These are phyloP conservation scores for Drosophila demipolita DNA, from an alignment of 2,888 invertebrate genomes.

Conservation along the genomic window DNA sequence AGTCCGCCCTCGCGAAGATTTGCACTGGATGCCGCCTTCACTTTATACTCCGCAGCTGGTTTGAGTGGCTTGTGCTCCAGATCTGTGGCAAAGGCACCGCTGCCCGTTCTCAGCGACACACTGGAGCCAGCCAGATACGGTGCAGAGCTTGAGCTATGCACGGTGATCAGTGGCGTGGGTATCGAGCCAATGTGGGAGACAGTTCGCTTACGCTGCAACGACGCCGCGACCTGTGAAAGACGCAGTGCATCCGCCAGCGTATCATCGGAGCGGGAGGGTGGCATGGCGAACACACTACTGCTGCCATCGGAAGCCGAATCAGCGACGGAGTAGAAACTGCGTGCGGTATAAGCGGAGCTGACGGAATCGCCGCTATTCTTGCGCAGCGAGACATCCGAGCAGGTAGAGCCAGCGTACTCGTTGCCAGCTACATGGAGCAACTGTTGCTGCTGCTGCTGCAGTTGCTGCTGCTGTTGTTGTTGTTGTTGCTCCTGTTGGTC, in stretches of 20 bases:
- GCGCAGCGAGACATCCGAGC: constrained; percentile 84
- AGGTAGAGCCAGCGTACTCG: constrained; percentile 46
- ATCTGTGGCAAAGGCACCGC: constrained; percentile 62
- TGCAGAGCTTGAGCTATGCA: constrained; percentile 86
- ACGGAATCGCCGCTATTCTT: constrained; percentile 87
- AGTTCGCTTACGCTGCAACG: constrained; percentile 87
- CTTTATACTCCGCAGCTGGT: constrained; percentile 50
- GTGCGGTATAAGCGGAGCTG: constrained; percentile 86
- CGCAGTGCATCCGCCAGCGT: constrained; percentile 87
- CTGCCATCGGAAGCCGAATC: constrained; percentile 67
- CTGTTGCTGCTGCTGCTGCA: constrained; percentile 52
- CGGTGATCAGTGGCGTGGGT: constrained; percentile 71
- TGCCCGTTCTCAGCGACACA: constrained; percentile 66
- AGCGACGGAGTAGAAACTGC: constrained; percentile 84
- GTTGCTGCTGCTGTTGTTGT: constrained; percentile 29
- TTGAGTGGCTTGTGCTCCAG: constrained; percentile 69
- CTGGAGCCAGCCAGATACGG: constrained; percentile 86
- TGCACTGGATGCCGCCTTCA: constrained; percentile 76
- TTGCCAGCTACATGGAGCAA: constrained; percentile 62
- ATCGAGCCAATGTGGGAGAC: constrained; percentile 85
- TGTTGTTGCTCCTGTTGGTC: constrained; percentile 24
- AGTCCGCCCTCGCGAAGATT: constrained; percentile 85
- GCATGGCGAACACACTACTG: constrained; percentile 86
- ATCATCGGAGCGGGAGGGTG: constrained; percentile 93
- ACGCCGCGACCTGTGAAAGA: constrained; percentile 87